A percentile compares a stretch with the other conserved stretches of the same genome.
Conservation (phyloP, 2,113 vertebrate genomes). For the Austrofundulus limnaeus region DNA sequence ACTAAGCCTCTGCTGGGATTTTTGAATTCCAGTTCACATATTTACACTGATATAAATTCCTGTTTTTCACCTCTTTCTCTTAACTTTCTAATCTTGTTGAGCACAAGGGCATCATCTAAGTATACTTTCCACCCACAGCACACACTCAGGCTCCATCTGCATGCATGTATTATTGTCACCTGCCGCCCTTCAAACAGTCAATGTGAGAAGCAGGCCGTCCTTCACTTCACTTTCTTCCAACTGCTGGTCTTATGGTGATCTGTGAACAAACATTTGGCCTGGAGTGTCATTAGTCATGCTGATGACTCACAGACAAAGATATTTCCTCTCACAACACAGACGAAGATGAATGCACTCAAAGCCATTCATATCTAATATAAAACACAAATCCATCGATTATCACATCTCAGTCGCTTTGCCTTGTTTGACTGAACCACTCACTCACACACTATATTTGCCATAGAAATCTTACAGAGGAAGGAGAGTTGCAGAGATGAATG, state of each 20-base stretch:
- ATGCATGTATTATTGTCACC: conserved; percentile 20
- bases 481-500: too few relatives aligned
- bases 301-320: conserved; percentile 40
- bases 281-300: conserved; percentile 46
- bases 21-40: conserved; percentile 29
- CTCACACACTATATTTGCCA: too few relatives aligned
- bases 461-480: too few relatives aligned
- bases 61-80: conserved; percentile 28
- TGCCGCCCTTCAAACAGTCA: conserved; percentile 38
- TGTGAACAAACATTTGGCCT: conserved; percentile 48
- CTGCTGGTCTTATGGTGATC: conserved; percentile 44
- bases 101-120: conserved; percentile 20
- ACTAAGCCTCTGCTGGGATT: conserved; percentile 30
- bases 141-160: conserved; percentile 28
- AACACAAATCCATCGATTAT: neutral
- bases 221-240: conserved; percentile 47
- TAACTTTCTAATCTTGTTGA: conserved; percentile 45
- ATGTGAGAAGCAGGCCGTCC: conserved; percentile 24
- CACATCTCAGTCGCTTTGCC: too few relatives aligned
- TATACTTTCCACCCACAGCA: conserved; percentile 38
- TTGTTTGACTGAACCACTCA: too few relatives aligned
- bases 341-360: neutral
- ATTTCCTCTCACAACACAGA: conserved; percentile 11
- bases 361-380: neutral
- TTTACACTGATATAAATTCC: conserved; percentile 21